These are phyloP conservation scores for Erpetoichthys calabaricus DNA, from an alignment of 2,797 vertebrate genomes.

Conservation along the genomic window DNA sequence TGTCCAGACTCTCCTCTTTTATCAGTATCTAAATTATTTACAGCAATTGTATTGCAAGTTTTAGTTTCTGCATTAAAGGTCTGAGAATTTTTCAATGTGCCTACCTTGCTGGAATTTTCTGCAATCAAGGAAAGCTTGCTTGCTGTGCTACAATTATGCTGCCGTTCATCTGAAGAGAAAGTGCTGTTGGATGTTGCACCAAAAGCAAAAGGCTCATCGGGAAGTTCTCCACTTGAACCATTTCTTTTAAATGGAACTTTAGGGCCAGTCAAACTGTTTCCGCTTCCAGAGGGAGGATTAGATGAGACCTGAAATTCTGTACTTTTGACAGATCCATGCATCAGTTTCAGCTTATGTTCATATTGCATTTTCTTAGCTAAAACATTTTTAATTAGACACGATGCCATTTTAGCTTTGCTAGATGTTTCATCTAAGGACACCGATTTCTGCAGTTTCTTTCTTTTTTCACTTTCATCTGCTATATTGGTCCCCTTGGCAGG, in stretches of 20 bases:
- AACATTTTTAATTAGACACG: conserved; percentile 72
- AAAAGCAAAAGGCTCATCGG: conserved; percentile 25
- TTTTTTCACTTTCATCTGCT: conserved; percentile 25
- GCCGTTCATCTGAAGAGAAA: conserved; percentile 31
- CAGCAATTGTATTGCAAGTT: no score
- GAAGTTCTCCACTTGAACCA: conserved; percentile 22
- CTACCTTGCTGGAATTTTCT: no score
- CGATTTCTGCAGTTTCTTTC: conserved; percentile 60
- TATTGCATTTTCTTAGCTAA: conserved; percentile 77
- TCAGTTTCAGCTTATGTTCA: conserved; percentile 39
- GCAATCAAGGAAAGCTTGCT: no score
- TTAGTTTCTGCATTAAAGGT: no score
- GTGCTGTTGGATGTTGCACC: conserved; percentile 35
- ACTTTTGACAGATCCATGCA: conserved; percentile 23
- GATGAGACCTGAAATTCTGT: conserved; percentile 21
- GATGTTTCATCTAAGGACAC: conserved; percentile 59
- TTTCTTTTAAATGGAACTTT: conserved; percentile 12
- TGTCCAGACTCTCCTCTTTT: no score
- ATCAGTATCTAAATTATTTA: no score
- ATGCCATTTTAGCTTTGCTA: conserved; percentile 64
- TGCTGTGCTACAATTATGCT: no score
- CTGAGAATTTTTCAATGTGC: no score
- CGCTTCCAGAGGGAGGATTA: conserved; percentile 22
- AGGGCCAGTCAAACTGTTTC: conserved; percentile 14
- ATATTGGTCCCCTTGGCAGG: conserved; percentile 22